Evolutionary conservation across 2,888 invertebrate species (phyloP), one percentile per base, ranked within the genome.

Genomic region (Orthonevra nobilis): DNA sequence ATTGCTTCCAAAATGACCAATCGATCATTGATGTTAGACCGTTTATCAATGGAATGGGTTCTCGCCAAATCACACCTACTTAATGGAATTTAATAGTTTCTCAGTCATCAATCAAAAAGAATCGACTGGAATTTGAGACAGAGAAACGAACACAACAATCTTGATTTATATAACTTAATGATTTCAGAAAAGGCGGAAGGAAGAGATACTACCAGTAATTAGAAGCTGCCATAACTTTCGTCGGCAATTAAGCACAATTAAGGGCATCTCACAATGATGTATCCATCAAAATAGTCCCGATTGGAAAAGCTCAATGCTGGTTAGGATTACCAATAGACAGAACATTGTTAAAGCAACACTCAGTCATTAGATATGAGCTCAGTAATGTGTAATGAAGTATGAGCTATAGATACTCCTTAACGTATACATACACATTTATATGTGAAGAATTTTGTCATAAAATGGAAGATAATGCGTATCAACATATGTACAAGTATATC

Each of bases 231-330:
- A 42, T 34, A 63, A 56, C 40, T 26, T 32, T 38, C 42, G 50
- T 50, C 42, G 50, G 34, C 42, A 58, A 36, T 58, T 58, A 42
- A 20, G 17, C 12, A 9, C 50, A 12, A 32, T 12, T 58, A 28
- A 9, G 19, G 15, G 46, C 36, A 44, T 66, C 52, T 60, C 42
- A 73, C 66, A 56, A 48, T 72, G 30, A 28, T 44, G 30, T 20
- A 44, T 36, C 26, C 38, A 32, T 70, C 48, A 63, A 26, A n/a
- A 54, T 5, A 34, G 2, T 46, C 17, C 42, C 28, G 15, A 40
- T 32, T 14, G 23, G 28, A 20, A 48, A 48, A 10, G 54, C 5
- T 36, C 17, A 52, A 12, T 52, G 23, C 15, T 36, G 23, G 52
- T 20, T 1, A 19, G 20, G 7, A 34, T 50, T 28, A 12, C 12